phyloP scores from a whole-genome alignment of 1,140 invertebrate genomes.

The Panagrolaimus sp. region DNA sequence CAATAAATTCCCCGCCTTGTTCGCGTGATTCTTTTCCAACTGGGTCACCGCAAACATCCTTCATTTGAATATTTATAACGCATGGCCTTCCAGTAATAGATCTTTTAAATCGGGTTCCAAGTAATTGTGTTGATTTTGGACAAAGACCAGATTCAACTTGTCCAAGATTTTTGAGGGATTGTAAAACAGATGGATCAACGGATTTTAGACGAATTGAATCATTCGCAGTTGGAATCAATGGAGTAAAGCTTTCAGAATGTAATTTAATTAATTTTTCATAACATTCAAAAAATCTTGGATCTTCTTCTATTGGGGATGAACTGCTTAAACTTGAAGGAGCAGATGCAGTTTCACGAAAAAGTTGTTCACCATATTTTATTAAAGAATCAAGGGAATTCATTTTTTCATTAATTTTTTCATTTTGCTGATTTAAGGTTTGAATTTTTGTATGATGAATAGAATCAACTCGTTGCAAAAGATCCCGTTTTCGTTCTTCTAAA shows the following conservation, averaged over 20 bases:
- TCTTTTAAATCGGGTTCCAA: slow-evolving; percentile 5
- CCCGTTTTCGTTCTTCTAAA: background rate
- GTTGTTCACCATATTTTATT: background rate
- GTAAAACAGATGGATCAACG: background rate
- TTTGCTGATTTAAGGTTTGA: background rate
- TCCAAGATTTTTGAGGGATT: background rate
- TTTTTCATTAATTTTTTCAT: background rate
- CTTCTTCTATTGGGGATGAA: background rate
- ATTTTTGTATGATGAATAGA: slow-evolving; percentile 7
- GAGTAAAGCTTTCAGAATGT: background rate
- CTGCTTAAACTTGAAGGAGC: background rate
- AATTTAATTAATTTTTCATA: background rate
- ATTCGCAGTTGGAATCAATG: background rate
- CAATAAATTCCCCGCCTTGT: slow-evolving; percentile 2
- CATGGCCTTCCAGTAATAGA: background rate
- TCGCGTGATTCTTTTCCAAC: slow-evolving; percentile 2
- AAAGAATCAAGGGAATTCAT: background rate
- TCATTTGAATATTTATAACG: slow-evolving; percentile 12
- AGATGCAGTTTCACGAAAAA: background rate
- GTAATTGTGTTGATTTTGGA: background rate
- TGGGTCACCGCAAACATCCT: background rate
- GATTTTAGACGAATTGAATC: background rate
- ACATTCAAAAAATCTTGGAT: slow-evolving; percentile 13
- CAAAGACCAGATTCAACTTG: slow-evolving; percentile 6
- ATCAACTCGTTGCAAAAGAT: background rate